Base-by-base conservation (phyloP, 1,140 invertebrate genomes). In the Mesaphorura yosii region DNA sequence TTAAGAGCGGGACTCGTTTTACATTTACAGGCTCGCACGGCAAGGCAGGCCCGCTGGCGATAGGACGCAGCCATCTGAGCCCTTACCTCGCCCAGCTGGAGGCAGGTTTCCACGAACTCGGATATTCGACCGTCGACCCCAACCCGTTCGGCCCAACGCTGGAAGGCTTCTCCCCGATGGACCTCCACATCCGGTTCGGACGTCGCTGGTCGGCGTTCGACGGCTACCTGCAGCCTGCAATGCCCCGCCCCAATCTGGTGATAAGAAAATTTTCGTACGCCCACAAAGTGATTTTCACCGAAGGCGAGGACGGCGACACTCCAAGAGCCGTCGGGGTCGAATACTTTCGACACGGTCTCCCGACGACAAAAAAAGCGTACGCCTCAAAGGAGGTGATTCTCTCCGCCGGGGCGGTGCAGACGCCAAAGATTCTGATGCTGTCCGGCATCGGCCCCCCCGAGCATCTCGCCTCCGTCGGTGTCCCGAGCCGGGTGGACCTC, bases 301-400 rank as follows among this genome's bases (percentile, higher is more conserved):
- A 49, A 17, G 50, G 52, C 7, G 56, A 59, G 29, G 28, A 39
- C 31, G n/a, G n/a, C n/a, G n/a, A n/a, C n/a, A n/a, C n/a, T n/a
- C n/a, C n/a, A n/a, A n/a, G n/a, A n/a, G 58, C 58, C 25, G 44
- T 48, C 40, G 58, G 58, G 7, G 53, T 59, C 14, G 58, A 59
- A 29, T 59, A 59, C 26, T 51, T 51, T 17, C 20, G 50, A 45
- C 53, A 59, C 29, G 58, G 58, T 19, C n/a, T 48, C 22, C 46
- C 19, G 17, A n/a, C 31, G 14, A 41, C 41, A 10, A 39, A 28
- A 29, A 53, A 45, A 25, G 54, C 29, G 14, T 55, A 55, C 38
- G 54, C 54, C 14, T 55, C 2, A 0, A 55, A 56, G 34, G 58
- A 59, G 56, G 58, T 59, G 10, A 56, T 59, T 45, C 28, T 59